Percentiles rank a stretch among this genome's conserved stretches.
These are phyloP conservation scores for Drosophila aff. DNA, from an alignment of 1,140 invertebrate species.

Conservation along the genomic window DNA sequence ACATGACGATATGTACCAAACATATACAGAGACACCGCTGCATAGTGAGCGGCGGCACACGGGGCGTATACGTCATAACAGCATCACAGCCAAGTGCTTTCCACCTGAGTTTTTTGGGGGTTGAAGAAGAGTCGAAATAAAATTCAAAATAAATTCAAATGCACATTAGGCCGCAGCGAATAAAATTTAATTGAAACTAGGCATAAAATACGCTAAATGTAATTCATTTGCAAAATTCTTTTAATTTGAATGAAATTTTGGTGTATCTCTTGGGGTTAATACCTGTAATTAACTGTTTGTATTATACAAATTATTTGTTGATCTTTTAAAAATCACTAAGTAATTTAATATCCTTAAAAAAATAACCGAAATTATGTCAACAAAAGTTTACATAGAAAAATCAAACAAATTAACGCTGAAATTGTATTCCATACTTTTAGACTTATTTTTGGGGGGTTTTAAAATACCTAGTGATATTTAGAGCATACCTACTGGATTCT, in stretches of 20 bases:
- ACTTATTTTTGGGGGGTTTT: not conserved
- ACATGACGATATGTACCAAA: not conserved
- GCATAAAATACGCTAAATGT: not conserved
- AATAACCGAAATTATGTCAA: not conserved
- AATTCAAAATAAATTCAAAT: not conserved
- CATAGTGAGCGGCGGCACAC: conserved; percentile 35
- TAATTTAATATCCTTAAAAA: not conserved
- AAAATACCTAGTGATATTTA: not conserved
- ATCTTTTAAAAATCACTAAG: not conserved
- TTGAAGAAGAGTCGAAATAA: not conserved
- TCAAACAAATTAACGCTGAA: not conserved
- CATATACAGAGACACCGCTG: not conserved
- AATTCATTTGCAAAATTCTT: not conserved
- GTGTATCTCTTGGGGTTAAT: not conserved
- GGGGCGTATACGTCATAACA: conserved; percentile 63
- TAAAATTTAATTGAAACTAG: not conserved
- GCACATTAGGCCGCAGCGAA: not conserved
- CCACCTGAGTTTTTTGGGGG: conserved; percentile 10
- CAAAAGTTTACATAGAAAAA: not conserved
- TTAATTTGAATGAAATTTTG: not conserved
- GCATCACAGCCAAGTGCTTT: conserved; percentile 31
- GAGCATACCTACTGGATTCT: too few species aligned
- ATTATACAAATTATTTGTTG: not conserved
- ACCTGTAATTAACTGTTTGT: not conserved
- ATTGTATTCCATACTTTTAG: too few species aligned